These are phyloP conservation scores for Pipa parva DNA, from an alignment of 2,113 vertebrate species.

Conservation along the genomic window DNA sequence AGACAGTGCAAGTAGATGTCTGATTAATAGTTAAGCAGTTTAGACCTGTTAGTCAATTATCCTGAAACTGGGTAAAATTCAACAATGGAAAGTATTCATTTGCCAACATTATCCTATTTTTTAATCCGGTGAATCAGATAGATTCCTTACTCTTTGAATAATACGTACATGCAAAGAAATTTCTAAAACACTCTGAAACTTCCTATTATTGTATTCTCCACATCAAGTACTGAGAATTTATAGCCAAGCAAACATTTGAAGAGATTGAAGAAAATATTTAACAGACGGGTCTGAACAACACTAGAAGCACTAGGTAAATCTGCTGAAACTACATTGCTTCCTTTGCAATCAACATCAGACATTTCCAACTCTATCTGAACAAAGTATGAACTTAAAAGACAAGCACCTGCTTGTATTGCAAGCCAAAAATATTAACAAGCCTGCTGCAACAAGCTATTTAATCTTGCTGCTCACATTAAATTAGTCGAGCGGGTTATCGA, in stretches of 20 bases:
- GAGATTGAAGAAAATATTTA: slow-evolving; percentile 22
- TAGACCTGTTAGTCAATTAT: too few relatives aligned
- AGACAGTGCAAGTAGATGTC: too few relatives aligned
- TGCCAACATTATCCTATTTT: neutral
- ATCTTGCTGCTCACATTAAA: slow-evolving; percentile 11
- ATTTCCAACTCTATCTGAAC: slow-evolving; percentile 28
- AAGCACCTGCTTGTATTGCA: slow-evolving; percentile 20
- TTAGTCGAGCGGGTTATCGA: slow-evolving; percentile 4
- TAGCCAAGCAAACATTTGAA: slow-evolving; percentile 22
- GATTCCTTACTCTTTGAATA: too few relatives aligned
- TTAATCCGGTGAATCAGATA: neutral
- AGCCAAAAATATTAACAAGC: slow-evolving; percentile 25
- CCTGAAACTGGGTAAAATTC: too few relatives aligned
- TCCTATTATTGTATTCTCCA: neutral
- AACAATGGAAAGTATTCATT: too few relatives aligned
- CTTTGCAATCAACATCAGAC: slow-evolving; percentile 26
- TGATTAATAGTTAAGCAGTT: too few relatives aligned
- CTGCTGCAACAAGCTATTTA: slow-evolving; percentile 32
- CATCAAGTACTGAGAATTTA: slow-evolving; percentile 17
- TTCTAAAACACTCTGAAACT: too few relatives aligned
- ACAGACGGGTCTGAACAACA: slow-evolving; percentile 27
- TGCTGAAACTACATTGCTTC: slow-evolving; percentile 19
- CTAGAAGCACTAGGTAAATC: slow-evolving; percentile 5
- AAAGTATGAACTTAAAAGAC: slow-evolving; percentile 21
- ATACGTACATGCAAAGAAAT: too few relatives aligned